phyloP scores from a whole-genome alignment of 2,113 vertebrate genomes.

The Dryoscopus gambensis region DNA sequence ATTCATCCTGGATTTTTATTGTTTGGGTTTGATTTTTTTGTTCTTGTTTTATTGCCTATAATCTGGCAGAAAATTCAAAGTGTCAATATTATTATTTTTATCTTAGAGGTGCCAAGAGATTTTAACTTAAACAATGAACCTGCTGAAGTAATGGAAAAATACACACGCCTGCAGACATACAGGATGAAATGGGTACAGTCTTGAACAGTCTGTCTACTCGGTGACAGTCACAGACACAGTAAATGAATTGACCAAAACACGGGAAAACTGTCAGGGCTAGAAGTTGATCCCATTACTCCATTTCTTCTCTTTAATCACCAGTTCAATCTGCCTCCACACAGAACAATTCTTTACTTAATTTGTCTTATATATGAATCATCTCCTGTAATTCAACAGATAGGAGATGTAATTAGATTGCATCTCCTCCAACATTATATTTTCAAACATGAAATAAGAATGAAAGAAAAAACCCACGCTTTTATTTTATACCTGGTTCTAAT shows the following conservation, averaged over 20 bases:
- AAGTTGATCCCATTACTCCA: neutral
- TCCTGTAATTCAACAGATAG: neutral
- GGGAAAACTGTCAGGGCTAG: neutral
- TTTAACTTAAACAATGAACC: neutral
- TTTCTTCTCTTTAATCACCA: neutral
- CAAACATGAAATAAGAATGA: neutral
- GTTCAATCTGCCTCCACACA: neutral
- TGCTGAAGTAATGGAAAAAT: neutral
- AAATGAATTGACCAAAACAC: neutral
- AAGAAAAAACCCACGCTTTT: accelerated
- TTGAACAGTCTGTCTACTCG: neutral
- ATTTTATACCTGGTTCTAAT: neutral
- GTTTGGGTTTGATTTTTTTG: neutral
- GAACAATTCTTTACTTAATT: neutral
- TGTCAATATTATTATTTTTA: neutral
- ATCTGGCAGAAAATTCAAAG: neutral
- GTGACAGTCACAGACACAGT: neutral
- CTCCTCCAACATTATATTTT: neutral
- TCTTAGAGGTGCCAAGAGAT: neutral
- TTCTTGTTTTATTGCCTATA: neutral
- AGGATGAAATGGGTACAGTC: neutral
- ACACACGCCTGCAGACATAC: neutral
- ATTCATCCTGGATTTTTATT: neutral
- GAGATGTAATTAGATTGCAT: neutral
- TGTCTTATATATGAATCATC: neutral